Evolutionary conservation across 2,888 invertebrate genomes (phyloP), one percentile per base, ranked within the genome.

Genomic region (Alloscopus bannaensis): DNA sequence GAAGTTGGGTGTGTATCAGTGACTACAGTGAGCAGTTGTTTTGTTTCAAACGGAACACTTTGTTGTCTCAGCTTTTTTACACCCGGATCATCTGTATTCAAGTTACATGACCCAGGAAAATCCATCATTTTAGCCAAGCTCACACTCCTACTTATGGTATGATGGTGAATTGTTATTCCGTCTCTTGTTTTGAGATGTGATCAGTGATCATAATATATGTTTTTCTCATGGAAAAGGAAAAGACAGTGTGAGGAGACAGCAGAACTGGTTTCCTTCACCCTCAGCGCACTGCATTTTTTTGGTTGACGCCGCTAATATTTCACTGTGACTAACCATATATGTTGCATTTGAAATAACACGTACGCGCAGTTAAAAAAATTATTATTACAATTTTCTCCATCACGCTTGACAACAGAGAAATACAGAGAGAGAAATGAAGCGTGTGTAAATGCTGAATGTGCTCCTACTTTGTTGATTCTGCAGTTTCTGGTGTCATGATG

Each of bases 251-350:
- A n/a, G n/a, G n/a, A n/a, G n/a, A 68, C 24, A 55, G 26, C 11
- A 40, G 66, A 68, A 68, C 68, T 68, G 68, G 68, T 68, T 68
- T 68, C 40, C 52, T 68, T n/a, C n/a, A n/a, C n/a, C n/a, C n/a
- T n/a, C n/a, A n/a, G n/a, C n/a, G n/a, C n/a, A n/a, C n/a, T n/a
- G n/a, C n/a, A n/a, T n/a, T n/a, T 50, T 60, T 16, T 57, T 52
- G 13, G 28, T 52, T 50, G 26, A 40, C 0, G 18, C 62, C 40
- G 71, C 62, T 28, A 40, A 71, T 62, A 62, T 71, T 50, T 71
- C 50, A 71, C 45, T 52, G 40, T 11, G 50, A 26, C 29, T 60
- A 40, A 57, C 20, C 20, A 60, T 18, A 40, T 18, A 22, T 6
- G 2, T 57, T 16, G 57, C 28, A 13, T 57, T 68, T 36, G 36